Conservation (phyloP, 2,113 vertebrate species). For the Pontoporia blainvillei region DNA sequence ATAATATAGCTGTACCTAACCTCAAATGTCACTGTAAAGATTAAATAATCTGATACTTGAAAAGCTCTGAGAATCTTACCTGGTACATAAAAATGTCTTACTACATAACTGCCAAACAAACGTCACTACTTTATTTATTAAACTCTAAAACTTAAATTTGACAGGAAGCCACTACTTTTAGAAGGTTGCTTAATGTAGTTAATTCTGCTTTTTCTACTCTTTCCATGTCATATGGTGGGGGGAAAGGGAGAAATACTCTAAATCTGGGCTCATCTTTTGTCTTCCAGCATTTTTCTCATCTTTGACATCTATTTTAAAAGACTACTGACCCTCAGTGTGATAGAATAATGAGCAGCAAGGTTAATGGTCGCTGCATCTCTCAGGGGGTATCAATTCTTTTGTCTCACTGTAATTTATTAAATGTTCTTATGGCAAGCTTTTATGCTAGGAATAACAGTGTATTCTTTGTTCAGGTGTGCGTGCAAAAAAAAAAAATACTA, state of each 20-base stretch:
- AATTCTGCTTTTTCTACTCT: background rate
- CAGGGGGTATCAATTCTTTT: background rate
- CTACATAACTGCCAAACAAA: background rate
- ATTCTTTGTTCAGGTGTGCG: background rate
- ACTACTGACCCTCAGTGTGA: background rate
- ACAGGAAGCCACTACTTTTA: background rate
- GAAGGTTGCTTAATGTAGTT: background rate
- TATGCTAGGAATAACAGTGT: background rate
- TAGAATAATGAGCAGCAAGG: background rate
- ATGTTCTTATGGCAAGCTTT: background rate
- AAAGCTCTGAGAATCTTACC: background rate
- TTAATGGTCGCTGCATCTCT: background rate
- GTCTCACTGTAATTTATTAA: background rate
- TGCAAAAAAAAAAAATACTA: background rate
- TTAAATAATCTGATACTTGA: background rate
- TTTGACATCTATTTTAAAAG: background rate
- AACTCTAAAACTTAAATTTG: constrained; percentile 14
- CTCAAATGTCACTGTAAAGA: background rate
- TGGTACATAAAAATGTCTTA: background rate
- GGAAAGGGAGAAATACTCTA: background rate
- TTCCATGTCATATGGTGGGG: background rate
- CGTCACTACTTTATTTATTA: background rate
- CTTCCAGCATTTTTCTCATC: background rate
- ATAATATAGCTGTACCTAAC: background rate
- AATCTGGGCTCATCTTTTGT: background rate